Evolutionary conservation across 2,888 invertebrate genomes (phyloP), one percentile per base, ranked within the genome.

Genomic region (Troides helena): DNA sequence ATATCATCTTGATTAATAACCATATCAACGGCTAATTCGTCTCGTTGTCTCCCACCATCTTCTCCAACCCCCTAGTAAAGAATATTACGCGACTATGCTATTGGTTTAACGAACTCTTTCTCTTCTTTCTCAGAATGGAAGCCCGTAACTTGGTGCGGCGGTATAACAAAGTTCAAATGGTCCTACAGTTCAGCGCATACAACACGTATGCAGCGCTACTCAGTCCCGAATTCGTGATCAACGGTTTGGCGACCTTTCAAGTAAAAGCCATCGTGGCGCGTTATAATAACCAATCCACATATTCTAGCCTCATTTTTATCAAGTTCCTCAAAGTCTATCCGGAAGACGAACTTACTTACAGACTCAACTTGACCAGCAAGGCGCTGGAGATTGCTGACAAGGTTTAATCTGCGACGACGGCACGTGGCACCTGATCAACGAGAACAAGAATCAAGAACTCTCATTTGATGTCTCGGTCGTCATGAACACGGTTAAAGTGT

Each of bases 381-480:
- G 80, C 80, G 46, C 73, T 85, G 4, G 71, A 72, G 5, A 76
- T 85, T 1, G 18, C 23, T 0, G 72, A 76, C 61, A 83, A 83
- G 66, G 70, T 36, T 4, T 85, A 67, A 76, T 74, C 0, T 80
- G 78, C 59, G 83, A 85, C 65, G 83, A 85, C 63, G 84, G 81
- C 10, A 82, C 78, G 25, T 85, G 83, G 83, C 84, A 82, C 65
- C 67, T 85, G 12, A 74, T 85, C 4, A 70, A 77, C 59, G 83
- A 85, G 65, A 77, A 78, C 65, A 81, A 76, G 64, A 78, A 73
- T 18, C 80, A 79, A 62, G 80, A 82, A 73, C 81, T 78, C 67
- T 74, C 75, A 0, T 79, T 85, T 69, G 80, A 83, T 62, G 73
- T 83, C 0, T 43, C 69, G 0, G 77, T 81, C 7, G 69, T 73